Conservation (phyloP, 2,888 invertebrate genomes). For the Tanaodytes sp. region DNA sequence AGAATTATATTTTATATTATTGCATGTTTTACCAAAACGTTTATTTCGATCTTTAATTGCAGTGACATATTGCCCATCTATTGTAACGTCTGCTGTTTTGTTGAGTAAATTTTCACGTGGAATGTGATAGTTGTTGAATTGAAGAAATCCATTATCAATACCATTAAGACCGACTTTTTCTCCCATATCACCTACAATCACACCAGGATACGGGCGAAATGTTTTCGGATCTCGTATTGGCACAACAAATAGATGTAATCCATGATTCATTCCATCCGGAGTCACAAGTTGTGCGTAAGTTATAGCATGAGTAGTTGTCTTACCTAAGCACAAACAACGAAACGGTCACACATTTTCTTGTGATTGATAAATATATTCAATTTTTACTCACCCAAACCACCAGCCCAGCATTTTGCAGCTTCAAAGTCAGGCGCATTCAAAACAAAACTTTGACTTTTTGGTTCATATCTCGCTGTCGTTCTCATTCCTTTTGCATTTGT, state of each 20-base stretch:
- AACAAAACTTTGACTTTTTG: conserved; percentile 83
- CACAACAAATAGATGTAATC: conserved; percentile 91
- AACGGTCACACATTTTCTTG: too few relatives aligned
- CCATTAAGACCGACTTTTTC: conserved; percentile 93
- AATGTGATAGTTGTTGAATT: conserved; percentile 86
- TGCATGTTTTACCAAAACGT: conserved; percentile 83
- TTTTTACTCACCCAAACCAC: conserved; percentile 82
- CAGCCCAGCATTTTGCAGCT: conserved; percentile 97
- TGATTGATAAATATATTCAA: too few relatives aligned
- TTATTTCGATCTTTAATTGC: conserved; percentile 87
- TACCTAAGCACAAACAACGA: conserved; percentile 68
- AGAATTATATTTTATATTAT: neutral
- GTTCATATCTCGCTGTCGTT: conserved; percentile 91
- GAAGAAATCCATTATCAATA: conserved; percentile 91
- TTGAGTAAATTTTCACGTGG: conserved; percentile 87
- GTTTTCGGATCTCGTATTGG: conserved; percentile 86
- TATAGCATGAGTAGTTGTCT: conserved; percentile 88
- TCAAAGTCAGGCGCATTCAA: conserved; percentile 94
- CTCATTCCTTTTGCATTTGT: conserved; percentile 93
- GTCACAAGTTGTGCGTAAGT: conserved; percentile 91
- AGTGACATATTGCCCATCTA: conserved; percentile 86
- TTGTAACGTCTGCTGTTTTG: conserved; percentile 88
- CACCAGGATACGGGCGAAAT: conserved; percentile 82
- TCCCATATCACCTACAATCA: conserved; percentile 93
- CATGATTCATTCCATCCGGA: conserved; percentile 84